These are phyloP conservation scores for Xanthostigma xanthostigma DNA, from an alignment of 2,888 invertebrate genomes.

Conservation along the genomic window DNA sequence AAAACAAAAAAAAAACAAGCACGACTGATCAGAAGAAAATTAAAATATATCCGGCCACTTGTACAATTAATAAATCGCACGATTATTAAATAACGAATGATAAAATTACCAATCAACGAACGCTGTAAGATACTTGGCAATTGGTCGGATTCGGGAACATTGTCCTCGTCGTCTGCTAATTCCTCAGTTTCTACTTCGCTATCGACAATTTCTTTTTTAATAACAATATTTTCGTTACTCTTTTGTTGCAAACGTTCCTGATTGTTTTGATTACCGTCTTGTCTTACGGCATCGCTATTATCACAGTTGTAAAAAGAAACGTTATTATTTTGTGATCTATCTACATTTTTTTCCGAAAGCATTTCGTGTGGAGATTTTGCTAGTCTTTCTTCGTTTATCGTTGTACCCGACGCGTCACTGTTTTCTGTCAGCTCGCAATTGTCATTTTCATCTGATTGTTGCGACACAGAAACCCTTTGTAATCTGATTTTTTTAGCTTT, in stretches of 20 bases:
- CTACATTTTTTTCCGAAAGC: neutral
- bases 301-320: too few relatives aligned
- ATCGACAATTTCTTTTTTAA: too few relatives aligned
- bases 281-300: too few relatives aligned
- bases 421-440: too few relatives aligned
- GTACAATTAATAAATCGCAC: neutral
- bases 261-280: too few relatives aligned
- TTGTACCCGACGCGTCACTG: neutral
- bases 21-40: neutral
- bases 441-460: too few relatives aligned
- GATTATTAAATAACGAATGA: neutral
- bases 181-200: too few relatives aligned
- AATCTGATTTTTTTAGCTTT: too few relatives aligned
- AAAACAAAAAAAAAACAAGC: neutral
- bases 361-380: neutral
- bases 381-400: slow-evolving; percentile 3
- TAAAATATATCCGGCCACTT: neutral
- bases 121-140: slow-evolving; percentile 4
- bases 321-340: too few relatives aligned
- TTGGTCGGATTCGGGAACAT: neutral
- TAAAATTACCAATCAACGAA: slow-evolving; percentile 2
- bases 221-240: too few relatives aligned
- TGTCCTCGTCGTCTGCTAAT: neutral
- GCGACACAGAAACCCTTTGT: too few relatives aligned
- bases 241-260: too few relatives aligned